Percentiles rank a stretch among this genome's conserved stretches.
phyloP scores from a whole-genome alignment of 2,888 invertebrate species.

The Scaptomyza polygonia region DNA sequence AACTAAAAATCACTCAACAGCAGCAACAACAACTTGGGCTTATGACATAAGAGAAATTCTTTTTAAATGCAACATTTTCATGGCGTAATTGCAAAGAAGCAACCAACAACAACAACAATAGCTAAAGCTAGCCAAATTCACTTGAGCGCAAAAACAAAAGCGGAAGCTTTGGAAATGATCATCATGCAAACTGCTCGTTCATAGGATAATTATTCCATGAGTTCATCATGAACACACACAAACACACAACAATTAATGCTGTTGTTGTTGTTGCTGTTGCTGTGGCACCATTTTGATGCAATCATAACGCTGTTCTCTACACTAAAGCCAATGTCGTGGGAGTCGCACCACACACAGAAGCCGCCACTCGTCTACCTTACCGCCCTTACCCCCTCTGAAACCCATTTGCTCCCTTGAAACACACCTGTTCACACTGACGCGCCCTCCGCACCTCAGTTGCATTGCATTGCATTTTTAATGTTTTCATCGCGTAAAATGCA shows the following conservation, averaged over 20 bases:
- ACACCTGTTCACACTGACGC: not conserved
- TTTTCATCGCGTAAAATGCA: constrained; percentile 71
- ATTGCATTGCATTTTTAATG: constrained; percentile 72
- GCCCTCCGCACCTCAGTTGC: constrained; percentile 20
- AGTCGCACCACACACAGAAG: constrained; percentile 42
- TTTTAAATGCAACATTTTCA: constrained; percentile 79
- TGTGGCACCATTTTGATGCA: constrained; percentile 63
- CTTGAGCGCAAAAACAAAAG: constrained; percentile 74
- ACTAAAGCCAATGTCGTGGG: constrained; percentile 73
- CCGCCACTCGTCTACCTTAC: not conserved
- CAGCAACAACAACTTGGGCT: constrained; percentile 40
- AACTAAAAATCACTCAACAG: constrained; percentile 40
- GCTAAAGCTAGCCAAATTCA: constrained; percentile 48
- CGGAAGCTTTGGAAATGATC: constrained; percentile 80
- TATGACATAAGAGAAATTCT: constrained; percentile 78
- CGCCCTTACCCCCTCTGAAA: too few species aligned
- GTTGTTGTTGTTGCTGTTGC: constrained; percentile 23
- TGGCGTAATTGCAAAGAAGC: constrained; percentile 73
- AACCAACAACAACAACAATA: constrained; percentile 33
- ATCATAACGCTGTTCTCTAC: constrained; percentile 62
- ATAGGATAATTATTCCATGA: constrained; percentile 82
- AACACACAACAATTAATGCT: constrained; percentile 15
- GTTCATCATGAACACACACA: constrained; percentile 60
- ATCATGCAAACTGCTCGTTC: constrained; percentile 81
- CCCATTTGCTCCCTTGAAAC: not conserved